Conservation (phyloP, 2,888 invertebrate genomes). For the Hofmannophila pseudospretella region DNA sequence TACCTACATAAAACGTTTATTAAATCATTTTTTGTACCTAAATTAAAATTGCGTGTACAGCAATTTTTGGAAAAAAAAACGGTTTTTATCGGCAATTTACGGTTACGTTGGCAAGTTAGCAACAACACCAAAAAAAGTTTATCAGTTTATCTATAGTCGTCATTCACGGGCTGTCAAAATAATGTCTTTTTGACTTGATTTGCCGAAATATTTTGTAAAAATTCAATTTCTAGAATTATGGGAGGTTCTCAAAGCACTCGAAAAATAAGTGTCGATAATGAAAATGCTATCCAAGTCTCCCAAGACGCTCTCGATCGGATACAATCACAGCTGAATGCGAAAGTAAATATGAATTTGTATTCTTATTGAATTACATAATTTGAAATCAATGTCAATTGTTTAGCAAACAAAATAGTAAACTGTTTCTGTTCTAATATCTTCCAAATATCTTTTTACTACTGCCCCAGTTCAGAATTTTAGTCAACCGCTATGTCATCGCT, state of each 20-base stretch:
- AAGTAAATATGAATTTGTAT: constrained; percentile 47
- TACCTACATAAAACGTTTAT: too few species aligned
- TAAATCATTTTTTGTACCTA: too few species aligned
- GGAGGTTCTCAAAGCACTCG: constrained; percentile 78
- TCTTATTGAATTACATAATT: constrained; percentile 69
- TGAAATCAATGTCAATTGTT: constrained; percentile 62
- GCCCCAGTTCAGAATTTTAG: not conserved
- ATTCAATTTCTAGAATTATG: constrained; percentile 64
- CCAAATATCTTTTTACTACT: not conserved
- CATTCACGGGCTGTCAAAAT: constrained; percentile 21
- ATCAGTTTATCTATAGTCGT: constrained; percentile 1
- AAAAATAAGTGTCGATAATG: constrained; percentile 69
- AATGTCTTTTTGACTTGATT: constrained; percentile 66
- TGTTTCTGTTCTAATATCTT: not conserved
- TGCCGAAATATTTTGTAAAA: constrained; percentile 53
- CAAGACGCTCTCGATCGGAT: constrained; percentile 70
- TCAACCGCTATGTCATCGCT: too few species aligned
- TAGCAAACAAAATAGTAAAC: constrained; percentile 32
- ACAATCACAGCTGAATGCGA: constrained; percentile 58
- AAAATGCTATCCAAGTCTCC: constrained; percentile 70
- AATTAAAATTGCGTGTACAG: too few species aligned
- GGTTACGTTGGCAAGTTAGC: not conserved
- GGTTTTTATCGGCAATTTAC: too few species aligned
- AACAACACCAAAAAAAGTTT: not conserved
- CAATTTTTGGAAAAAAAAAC: too few species aligned